Evolutionary conservation across 2,888 invertebrate species (phyloP).

Genomic region (Papilio protenor): DNA sequence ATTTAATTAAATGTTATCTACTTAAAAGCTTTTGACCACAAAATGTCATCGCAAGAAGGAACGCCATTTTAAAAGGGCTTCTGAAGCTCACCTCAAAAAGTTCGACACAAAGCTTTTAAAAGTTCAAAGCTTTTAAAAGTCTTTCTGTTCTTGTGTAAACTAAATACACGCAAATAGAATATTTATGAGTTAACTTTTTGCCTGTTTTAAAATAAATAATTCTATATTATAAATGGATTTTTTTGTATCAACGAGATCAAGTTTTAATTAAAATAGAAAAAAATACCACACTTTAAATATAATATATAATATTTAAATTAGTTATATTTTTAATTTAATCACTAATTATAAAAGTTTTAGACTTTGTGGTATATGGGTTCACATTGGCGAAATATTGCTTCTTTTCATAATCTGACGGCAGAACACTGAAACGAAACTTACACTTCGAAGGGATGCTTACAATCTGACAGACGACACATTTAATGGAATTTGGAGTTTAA

Average conservation of each 20-base stretch:
- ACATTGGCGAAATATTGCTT: too few relatives aligned
- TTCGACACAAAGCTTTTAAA: constrained; percentile 11
- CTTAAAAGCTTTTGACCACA: neutral
- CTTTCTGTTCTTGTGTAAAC: neutral
- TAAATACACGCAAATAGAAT: neutral
- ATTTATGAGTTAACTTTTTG: neutral
- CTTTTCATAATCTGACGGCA: too few relatives aligned
- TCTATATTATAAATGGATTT: neutral
- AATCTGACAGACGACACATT: too few relatives aligned
- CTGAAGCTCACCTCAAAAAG: constrained; percentile 12
- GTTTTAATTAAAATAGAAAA: neutral
- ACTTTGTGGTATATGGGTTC: too few relatives aligned
- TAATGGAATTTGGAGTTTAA: too few relatives aligned
- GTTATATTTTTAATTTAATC: too few relatives aligned
- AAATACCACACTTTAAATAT: neutral
- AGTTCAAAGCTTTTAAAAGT: neutral
- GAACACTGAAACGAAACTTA: too few relatives aligned
- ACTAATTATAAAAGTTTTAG: too few relatives aligned
- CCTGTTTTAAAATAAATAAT: neutral
- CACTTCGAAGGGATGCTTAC: too few relatives aligned
- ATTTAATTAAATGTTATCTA: constrained; percentile 9
- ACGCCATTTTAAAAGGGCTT: constrained; percentile 4
- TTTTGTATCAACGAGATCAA: neutral
- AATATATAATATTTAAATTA: too few relatives aligned
- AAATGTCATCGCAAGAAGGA: neutral